phyloP scores from a whole-genome alignment of 2,888 invertebrate species.

The Papilio protenor region DNA sequence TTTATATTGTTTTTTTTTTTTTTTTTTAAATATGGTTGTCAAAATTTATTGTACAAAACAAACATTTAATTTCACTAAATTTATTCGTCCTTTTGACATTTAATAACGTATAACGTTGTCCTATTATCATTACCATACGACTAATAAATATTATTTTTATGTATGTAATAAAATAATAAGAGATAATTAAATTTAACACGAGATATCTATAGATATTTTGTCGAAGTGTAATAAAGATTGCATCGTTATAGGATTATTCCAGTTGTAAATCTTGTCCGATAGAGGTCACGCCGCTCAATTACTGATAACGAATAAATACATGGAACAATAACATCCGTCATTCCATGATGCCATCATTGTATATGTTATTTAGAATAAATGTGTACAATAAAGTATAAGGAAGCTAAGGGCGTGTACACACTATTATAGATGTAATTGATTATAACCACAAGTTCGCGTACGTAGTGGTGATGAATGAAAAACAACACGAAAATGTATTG shows the following conservation, averaged over 20 bases:
- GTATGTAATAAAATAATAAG: not conserved
- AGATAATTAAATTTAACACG: conserved; percentile 9
- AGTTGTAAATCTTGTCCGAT: conserved; percentile 41
- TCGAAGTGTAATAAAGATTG: conserved; percentile 36
- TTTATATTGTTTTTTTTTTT: too few relatives aligned
- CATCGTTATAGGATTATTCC: conserved; percentile 40
- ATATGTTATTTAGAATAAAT: not conserved
- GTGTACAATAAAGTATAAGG: not conserved
- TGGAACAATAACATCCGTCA: conserved; percentile 7
- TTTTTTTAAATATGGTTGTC: too few relatives aligned
- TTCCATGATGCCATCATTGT: conserved; percentile 25
- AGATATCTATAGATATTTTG: conserved; percentile 27
- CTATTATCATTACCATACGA: not conserved
- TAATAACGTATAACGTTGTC: not conserved
- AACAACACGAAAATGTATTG: not conserved
- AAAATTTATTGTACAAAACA: too few relatives aligned
- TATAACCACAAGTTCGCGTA: too few relatives aligned
- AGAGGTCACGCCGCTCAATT: conserved; percentile 29
- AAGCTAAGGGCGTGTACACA: not conserved
- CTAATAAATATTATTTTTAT: not conserved
- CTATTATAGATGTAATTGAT: not conserved
- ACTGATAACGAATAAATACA: conserved; percentile 27
- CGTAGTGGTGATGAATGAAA: too few relatives aligned
- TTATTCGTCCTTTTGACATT: not conserved
- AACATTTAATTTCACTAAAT: not conserved